Conservation (phyloP, 2,888 invertebrate genomes). For the Epinotia demarniana region DNA sequence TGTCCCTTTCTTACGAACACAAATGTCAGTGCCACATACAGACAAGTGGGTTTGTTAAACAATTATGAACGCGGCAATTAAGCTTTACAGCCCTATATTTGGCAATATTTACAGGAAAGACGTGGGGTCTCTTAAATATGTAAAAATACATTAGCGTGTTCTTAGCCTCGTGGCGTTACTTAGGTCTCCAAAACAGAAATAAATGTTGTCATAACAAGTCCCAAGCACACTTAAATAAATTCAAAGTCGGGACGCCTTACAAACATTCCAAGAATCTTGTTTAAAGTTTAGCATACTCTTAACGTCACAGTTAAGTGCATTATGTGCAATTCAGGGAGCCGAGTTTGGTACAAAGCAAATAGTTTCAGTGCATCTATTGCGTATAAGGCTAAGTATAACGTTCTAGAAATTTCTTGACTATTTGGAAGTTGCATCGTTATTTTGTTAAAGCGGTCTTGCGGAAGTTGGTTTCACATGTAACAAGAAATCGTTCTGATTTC, state of each 20-base stretch:
- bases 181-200: neutral
- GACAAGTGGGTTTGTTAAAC: too few relatives aligned
- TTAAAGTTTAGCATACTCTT: constrained; percentile 68
- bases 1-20: too few relatives aligned
- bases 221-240: constrained; percentile 55
- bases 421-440: constrained; percentile 40
- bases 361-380: constrained; percentile 50
- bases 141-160: neutral
- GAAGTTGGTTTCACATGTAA: neutral
- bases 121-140: neutral
- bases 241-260: constrained; percentile 58
- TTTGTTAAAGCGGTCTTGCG: constrained; percentile 15
- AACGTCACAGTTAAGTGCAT: constrained; percentile 63
- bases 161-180: neutral
- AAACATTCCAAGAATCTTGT: constrained; percentile 71
- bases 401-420: constrained; percentile 48
- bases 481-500: neutral
- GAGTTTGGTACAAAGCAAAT: constrained; percentile 57
- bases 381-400: constrained; percentile 54
- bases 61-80: too few relatives aligned
- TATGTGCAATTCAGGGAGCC: constrained; percentile 58
- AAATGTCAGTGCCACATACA: too few relatives aligned
- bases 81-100: too few relatives aligned
- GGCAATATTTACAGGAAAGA: too few relatives aligned
- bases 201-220: constrained; percentile 44